Evolutionary conservation across 2,797 vertebrate genomes (phyloP), one percentile per base, ranked within the genome.

Genomic region (Muscicapa striata): DNA sequence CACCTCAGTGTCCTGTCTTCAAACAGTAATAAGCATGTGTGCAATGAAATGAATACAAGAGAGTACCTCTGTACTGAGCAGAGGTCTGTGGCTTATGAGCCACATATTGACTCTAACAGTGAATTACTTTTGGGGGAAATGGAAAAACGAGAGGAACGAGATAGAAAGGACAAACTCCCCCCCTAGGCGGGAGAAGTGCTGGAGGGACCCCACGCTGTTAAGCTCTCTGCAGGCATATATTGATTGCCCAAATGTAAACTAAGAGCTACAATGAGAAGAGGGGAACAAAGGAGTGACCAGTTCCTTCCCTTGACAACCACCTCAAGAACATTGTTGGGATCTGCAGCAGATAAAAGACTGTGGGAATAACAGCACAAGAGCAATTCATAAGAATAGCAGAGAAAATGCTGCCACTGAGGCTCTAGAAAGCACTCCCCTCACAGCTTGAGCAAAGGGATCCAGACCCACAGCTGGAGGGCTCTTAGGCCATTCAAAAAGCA

Each of bases 161-260:
- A 54, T 27, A 63, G 15, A 64, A 66, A 46, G 16, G 10, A 19
- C 15, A 16, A 81, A 43, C 8, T 51, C 6, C 18, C 2, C 3
- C 16, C 3, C 19, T 3, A 49, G 15, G 27, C 24, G 32, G 46
- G 34, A 79, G 36, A 14, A 63, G n/a, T 2, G 1, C 9, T 0
- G 1, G 1, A 4, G 6, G 11, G 3, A 66, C 2, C 3, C 15
- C 20, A 32, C 1, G 0, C 20, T 51, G 26, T 63, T 55, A 14
- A 55, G 9, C n/a, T 63, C 4, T 51, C 40, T 63, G 34, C 29
- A 7, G 15, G 41, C 11, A 4, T 41, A 1, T 18, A 7, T 22
- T 30, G 16, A 30, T 43, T 55, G 20, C 29, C 46, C 26, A 57
- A 59, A n/a, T 10, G 17, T 38, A 64, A 87, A 36, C 17, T 14